These are phyloP conservation scores for Theristicus caerulescens DNA, from an alignment of 2,113 vertebrate genomes.

Conservation along the genomic window DNA sequence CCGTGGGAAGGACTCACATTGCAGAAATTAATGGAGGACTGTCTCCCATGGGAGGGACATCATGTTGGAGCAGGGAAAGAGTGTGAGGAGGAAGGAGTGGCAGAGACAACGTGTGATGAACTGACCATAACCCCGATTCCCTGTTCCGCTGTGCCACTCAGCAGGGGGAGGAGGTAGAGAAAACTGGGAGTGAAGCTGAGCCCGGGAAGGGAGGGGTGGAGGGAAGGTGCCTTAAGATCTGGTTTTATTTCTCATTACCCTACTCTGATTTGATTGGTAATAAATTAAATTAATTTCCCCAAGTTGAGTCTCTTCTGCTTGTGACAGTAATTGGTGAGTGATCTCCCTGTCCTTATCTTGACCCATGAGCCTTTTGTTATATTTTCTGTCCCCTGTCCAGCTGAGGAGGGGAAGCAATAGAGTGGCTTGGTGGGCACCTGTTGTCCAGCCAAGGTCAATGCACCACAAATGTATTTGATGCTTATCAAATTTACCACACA, in stretches of 20 bases:
- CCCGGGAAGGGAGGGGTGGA: not conserved
- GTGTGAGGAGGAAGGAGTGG: not conserved
- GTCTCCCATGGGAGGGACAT: not conserved
- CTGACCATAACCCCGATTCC: not conserved
- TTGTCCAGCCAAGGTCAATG: not conserved
- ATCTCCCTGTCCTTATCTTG: not conserved
- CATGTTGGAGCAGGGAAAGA: fast-evolving
- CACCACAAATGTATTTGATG: not conserved
- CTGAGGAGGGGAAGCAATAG: not conserved
- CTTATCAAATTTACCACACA: not conserved
- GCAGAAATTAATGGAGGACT: not conserved
- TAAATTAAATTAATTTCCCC: not conserved
- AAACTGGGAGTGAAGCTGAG: not conserved
- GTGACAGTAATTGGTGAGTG: not conserved
- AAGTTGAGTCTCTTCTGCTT: not conserved
- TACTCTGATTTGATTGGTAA: not conserved
- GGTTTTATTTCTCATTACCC: not conserved
- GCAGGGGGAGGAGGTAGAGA: not conserved
- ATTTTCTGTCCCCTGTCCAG: not conserved
- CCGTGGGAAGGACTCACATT: fast-evolving
- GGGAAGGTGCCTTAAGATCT: not conserved
- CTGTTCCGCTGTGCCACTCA: fast-evolving
- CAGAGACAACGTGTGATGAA: not conserved
- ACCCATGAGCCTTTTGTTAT: not conserved
- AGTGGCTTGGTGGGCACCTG: not conserved